These are phyloP conservation scores for Hemaris fuciformis DNA, from an alignment of 2,888 invertebrate genomes.

Conservation along the genomic window DNA sequence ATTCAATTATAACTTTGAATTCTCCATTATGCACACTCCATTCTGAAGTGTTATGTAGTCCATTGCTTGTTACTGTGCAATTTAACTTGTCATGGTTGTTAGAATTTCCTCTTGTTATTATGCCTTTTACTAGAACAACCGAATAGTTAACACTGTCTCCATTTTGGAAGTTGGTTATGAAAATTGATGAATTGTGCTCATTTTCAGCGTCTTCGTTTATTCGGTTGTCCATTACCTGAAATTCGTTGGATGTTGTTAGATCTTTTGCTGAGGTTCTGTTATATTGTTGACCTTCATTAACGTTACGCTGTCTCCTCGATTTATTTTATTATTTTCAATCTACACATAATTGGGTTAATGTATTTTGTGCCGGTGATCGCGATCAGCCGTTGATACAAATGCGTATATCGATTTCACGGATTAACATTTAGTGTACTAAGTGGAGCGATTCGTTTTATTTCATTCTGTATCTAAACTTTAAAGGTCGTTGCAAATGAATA, in stretches of 20 bases:
- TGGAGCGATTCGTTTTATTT: slow-evolving; percentile 45
- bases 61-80: slow-evolving; percentile 66
- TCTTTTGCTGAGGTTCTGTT: slow-evolving; percentile 24
- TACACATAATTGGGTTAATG: slow-evolving; percentile 50
- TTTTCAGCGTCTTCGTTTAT: slow-evolving; percentile 66
- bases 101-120: slow-evolving; percentile 71
- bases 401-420: slow-evolving; percentile 20
- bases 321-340: slow-evolving; percentile 42
- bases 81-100: slow-evolving; percentile 66
- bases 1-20: slow-evolving; percentile 86
- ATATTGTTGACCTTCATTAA: slow-evolving; percentile 44
- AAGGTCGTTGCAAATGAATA: slow-evolving; percentile 67
- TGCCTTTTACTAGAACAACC: slow-evolving; percentile 82
- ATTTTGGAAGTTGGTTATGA: slow-evolving; percentile 83
- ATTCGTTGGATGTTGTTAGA: slow-evolving; percentile 41
- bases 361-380: slow-evolving; percentile 12
- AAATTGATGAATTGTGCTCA: slow-evolving; percentile 69
- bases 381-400: slow-evolving; percentile 1
- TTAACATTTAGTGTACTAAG: slow-evolving; percentile 29
- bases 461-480: slow-evolving; percentile 42
- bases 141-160: slow-evolving; percentile 83
- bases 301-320: slow-evolving; percentile 40
- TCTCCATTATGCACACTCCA: slow-evolving; percentile 85
- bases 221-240: slow-evolving; percentile 80
- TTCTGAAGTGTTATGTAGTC: slow-evolving; percentile 62